These are phyloP conservation scores for Zele albiditarsus DNA, from an alignment of 2,888 invertebrate species.

Conservation along the genomic window DNA sequence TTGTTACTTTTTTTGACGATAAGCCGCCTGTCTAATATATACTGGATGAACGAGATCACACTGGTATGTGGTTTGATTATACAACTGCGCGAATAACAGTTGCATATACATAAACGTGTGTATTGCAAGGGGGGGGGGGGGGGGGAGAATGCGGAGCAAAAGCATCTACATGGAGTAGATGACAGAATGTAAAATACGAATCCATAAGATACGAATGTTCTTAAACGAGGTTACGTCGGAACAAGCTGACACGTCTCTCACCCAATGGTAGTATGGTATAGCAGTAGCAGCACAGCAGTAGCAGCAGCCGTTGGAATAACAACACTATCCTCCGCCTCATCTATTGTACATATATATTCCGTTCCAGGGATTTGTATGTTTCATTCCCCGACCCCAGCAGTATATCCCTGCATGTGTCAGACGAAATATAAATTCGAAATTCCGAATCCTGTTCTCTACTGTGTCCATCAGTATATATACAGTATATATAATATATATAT, in stretches of 20 bases:
- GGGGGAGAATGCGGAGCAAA: background rate
- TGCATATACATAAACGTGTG: background rate
- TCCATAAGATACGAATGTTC: conserved; percentile 52
- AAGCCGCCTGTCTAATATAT: background rate
- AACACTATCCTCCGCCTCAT: background rate
- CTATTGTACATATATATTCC: conserved; percentile 15
- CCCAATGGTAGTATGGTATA: conserved; percentile 21
- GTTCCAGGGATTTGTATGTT: conserved; percentile 1
- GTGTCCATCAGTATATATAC: background rate
- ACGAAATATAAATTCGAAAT: background rate
- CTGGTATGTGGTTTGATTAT: background rate
- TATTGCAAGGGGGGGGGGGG: background rate
- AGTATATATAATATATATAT: too few species aligned
- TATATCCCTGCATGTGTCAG: background rate
- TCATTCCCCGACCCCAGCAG: background rate
- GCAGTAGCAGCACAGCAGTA: background rate
- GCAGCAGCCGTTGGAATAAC: background rate
- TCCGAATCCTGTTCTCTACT: background rate
- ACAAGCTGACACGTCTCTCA: conserved; percentile 62
- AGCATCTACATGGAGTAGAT: conserved; percentile 41
- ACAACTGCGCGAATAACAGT: background rate
- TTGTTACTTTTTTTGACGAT: too few species aligned
- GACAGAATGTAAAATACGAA: conserved; percentile 35
- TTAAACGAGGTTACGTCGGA: conserved; percentile 61
- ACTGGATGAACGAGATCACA: background rate